These are phyloP conservation scores for Drosophila vallismaia DNA, from an alignment of 2,888 invertebrate species.

Conservation along the genomic window DNA sequence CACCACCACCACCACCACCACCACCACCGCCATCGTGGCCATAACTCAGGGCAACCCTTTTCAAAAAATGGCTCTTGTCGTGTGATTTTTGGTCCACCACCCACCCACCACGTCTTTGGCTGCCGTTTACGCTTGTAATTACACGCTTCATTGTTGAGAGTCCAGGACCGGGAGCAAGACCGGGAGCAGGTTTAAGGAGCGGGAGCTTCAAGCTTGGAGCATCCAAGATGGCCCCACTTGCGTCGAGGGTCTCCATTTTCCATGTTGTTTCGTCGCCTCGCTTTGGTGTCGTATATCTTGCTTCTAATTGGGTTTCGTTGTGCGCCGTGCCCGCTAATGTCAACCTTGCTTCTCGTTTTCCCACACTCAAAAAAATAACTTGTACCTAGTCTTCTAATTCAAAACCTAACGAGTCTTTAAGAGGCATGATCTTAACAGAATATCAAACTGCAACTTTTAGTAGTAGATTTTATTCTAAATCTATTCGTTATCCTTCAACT, in stretches of 20 bases:
- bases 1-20: slow-evolving; percentile 4
- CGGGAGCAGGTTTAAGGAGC: slow-evolving; percentile 17
- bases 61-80: slow-evolving; percentile 71
- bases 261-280: slow-evolving; percentile 80
- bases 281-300: slow-evolving; percentile 80
- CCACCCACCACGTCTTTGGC: slow-evolving; percentile 60
- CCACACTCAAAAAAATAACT: not conserved
- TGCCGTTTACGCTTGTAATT: slow-evolving; percentile 82
- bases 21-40: slow-evolving; percentile 24
- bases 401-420: not conserved
- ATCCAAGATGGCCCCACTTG: slow-evolving; percentile 39
- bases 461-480: too few species aligned
- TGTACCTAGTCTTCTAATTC: not conserved
- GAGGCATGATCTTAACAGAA: not conserved
- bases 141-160: slow-evolving; percentile 83
- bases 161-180: slow-evolving; percentile 30
- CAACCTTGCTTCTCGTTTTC: slow-evolving; percentile 65
- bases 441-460: not conserved
- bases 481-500: not conserved
- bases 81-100: slow-evolving; percentile 61
- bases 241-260: slow-evolving; percentile 59
- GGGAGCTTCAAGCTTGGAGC: slow-evolving; percentile 28
- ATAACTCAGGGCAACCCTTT: slow-evolving; percentile 74
- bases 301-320: slow-evolving; percentile 81
- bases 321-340: slow-evolving; percentile 73